phyloP scores from a whole-genome alignment of 2,113 vertebrate genomes.

The Promerops cafer region DNA sequence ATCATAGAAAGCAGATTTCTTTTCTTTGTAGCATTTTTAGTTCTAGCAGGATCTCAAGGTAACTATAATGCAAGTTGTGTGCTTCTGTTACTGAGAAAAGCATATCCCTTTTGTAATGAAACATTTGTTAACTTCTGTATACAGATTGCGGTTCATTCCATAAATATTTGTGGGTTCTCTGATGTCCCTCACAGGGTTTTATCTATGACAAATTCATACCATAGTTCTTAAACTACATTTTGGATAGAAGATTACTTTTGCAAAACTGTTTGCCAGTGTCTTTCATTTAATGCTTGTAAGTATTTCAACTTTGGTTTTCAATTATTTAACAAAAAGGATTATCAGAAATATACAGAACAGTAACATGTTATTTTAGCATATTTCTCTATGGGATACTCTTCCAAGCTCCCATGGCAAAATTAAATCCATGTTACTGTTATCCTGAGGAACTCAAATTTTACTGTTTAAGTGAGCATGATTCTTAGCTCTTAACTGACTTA shows the following conservation, averaged over 20 bases:
- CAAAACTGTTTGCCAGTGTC: not conserved
- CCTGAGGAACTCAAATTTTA: not conserved
- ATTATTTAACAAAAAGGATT: conserved; percentile 12
- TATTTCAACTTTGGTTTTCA: not conserved
- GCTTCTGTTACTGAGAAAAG: conserved; percentile 61
- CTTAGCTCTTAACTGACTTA: not conserved
- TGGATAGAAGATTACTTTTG: conserved; percentile 30
- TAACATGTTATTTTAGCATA: not conserved
- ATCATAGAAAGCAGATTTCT: conserved; percentile 12
- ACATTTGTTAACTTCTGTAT: conserved; percentile 86
- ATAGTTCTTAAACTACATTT: conserved; percentile 80
- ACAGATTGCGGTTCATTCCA: conserved; percentile 84
- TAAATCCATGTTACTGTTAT: not conserved
- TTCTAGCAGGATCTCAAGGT: conserved; percentile 46
- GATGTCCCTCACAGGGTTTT: conserved; percentile 83
- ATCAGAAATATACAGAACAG: not conserved
- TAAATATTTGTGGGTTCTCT: conserved; percentile 86
- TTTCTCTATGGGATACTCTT: not conserved
- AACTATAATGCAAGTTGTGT: conserved; percentile 44
- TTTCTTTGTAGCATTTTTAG: conserved; percentile 54
- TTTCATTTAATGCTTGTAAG: conserved; percentile 16
- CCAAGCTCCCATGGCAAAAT: not conserved
- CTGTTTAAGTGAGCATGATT: not conserved
- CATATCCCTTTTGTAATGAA: conserved; percentile 76
- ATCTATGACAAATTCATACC: conserved; percentile 84